Conservation (phyloP, 2,888 invertebrate species). For the Incurvaria masculella region DNA sequence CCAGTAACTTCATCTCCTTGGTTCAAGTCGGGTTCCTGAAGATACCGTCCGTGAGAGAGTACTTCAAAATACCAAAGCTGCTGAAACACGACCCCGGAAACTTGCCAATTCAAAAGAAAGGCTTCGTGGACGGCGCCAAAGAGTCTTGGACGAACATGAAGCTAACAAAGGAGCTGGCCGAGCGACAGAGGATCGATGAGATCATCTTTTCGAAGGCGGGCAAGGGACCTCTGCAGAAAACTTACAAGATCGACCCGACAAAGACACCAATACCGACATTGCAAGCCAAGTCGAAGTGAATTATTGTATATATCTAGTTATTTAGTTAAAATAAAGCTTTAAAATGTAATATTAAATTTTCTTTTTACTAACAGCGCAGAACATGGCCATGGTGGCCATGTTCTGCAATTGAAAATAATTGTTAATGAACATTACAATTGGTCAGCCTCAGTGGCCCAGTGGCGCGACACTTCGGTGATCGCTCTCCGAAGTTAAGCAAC, state of each 20-base stretch:
- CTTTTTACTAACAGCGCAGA: too few relatives aligned
- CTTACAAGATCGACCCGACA: constrained; percentile 82
- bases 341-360: constrained; percentile 27
- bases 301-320: constrained; percentile 20
- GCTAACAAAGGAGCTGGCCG: constrained; percentile 71
- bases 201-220: constrained; percentile 81
- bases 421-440: too few relatives aligned
- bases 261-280: constrained; percentile 47
- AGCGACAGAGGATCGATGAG: constrained; percentile 72
- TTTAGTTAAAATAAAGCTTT: constrained; percentile 24
- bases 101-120: constrained; percentile 68
- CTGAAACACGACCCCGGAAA: constrained; percentile 54
- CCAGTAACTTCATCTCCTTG: constrained; percentile 83
- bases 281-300: constrained; percentile 55
- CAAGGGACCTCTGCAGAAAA: constrained; percentile 81
- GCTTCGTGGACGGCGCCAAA: constrained; percentile 74
- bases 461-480: too few relatives aligned
- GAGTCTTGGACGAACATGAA: constrained; percentile 84
- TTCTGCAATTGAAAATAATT: too few relatives aligned
- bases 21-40: constrained; percentile 75
- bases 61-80: constrained; percentile 70
- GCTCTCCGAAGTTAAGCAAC: too few relatives aligned
- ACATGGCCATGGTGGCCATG: too few relatives aligned
- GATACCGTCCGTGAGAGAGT: constrained; percentile 68
- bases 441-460: too few relatives aligned